Conservation (phyloP, 2,113 vertebrate species). For the Notarius lentiginosus region DNA sequence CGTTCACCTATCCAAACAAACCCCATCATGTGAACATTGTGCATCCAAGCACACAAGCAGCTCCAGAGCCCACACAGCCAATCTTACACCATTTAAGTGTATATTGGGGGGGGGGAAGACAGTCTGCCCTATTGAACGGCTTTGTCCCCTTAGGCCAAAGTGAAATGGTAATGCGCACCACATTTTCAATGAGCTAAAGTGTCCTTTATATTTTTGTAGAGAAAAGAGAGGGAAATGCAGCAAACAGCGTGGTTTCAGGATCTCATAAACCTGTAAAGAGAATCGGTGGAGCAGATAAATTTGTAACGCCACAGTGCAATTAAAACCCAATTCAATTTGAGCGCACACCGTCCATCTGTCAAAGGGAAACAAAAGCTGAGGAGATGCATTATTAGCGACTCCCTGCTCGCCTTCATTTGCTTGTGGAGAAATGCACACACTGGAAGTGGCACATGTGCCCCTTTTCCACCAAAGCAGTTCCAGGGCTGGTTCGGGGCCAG, state of each 20-base stretch:
- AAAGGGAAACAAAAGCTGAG: constrained; percentile 95
- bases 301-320: constrained; percentile 99
- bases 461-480: no score
- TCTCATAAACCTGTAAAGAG: constrained; percentile 97
- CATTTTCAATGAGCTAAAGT: constrained; percentile 85
- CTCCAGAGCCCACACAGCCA: constrained; percentile 70
- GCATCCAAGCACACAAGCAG: constrained; percentile 67
- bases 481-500: no score
- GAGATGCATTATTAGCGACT: constrained; percentile 94
- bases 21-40: constrained; percentile 71
- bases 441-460: constrained; percentile 83
- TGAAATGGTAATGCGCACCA: constrained; percentile 86
- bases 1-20: constrained; percentile 70
- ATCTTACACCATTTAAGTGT: constrained; percentile 76
- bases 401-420: constrained; percentile 95
- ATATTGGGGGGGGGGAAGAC: constrained; percentile 72
- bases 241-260: constrained; percentile 82
- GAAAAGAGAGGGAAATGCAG: constrained; percentile 48
- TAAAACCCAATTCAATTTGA: constrained; percentile 99
- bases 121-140: constrained; percentile 82
- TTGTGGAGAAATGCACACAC: constrained; percentile 86
- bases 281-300: constrained; percentile 99
- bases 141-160: constrained; percentile 81
- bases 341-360: constrained; percentile 98
- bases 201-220: constrained; percentile 82